These are phyloP conservation scores for Dipus sagitta DNA, from an alignment of 2,797 vertebrate species.

Conservation along the genomic window DNA sequence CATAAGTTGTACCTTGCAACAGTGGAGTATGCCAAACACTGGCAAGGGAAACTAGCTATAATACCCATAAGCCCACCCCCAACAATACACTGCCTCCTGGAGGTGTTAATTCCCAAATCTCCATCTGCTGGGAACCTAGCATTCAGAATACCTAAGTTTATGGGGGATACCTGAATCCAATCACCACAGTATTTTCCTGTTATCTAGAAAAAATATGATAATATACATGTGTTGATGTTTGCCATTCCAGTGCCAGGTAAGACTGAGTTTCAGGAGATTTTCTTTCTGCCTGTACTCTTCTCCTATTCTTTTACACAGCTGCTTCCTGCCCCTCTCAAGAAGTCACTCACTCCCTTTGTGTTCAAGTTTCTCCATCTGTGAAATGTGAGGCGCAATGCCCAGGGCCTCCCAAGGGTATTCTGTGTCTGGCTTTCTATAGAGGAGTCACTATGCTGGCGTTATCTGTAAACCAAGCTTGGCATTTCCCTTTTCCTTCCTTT, in stretches of 20 bases:
- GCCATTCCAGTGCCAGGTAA: constrained; percentile 49
- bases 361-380: constrained; percentile 72
- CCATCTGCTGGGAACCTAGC: too few species aligned
- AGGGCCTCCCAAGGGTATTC: constrained; percentile 62
- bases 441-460: constrained; percentile 44
- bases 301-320: constrained; percentile 59
- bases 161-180: too few species aligned
- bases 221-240: not conserved
- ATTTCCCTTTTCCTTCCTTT: constrained; percentile 82
- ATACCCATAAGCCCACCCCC: too few species aligned
- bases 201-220: constrained; percentile 10
- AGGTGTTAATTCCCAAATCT: too few species aligned
- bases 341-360: constrained; percentile 69
- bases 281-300: constrained; percentile 53
- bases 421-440: constrained; percentile 67
- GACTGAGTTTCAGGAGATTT: not conserved
- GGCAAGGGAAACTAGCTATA: too few species aligned
- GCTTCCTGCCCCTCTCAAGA: constrained; percentile 61
- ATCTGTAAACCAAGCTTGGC: constrained; percentile 69
- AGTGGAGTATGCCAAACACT: too few species aligned
- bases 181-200: not conserved
- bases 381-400: constrained; percentile 71
- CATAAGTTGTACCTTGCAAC: too few species aligned
- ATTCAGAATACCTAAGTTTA: too few species aligned
- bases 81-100: too few species aligned